Conservation (phyloP, 2,113 vertebrate genomes). For the Charadrius vociferus region DNA sequence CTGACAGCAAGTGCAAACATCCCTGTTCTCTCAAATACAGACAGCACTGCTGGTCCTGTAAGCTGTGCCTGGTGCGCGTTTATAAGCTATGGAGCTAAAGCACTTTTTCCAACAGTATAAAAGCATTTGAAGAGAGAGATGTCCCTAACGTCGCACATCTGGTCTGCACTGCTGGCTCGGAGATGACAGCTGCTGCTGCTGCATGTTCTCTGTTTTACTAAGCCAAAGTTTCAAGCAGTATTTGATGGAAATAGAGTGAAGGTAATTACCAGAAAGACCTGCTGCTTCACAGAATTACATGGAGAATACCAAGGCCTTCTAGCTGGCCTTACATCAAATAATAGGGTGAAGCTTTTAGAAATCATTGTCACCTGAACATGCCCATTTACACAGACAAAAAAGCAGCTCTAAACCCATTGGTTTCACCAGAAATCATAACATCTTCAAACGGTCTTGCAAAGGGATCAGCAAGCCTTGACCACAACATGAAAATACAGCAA, state of each 20-base stretch:
- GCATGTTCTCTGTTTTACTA: not conserved
- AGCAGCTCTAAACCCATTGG: not conserved
- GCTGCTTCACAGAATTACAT: not conserved
- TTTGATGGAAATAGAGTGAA: not conserved
- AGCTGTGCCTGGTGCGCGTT: not conserved
- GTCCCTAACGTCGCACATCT: not conserved
- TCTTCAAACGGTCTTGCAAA: not conserved
- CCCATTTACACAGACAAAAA: not conserved
- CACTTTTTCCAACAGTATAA: not conserved
- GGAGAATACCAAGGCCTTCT: not conserved
- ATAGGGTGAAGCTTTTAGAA: not conserved
- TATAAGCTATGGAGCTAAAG: not conserved
- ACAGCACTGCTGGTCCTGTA: not conserved
- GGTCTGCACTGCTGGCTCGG: not conserved
- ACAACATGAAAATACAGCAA: not conserved
- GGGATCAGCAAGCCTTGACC: not conserved
- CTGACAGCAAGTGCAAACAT: not conserved
- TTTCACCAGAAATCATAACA: not conserved
- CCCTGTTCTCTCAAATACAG: not conserved
- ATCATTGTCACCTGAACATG: not conserved
- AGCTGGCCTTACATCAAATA: not conserved
- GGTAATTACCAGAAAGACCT: not conserved
- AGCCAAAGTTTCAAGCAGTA: not conserved
- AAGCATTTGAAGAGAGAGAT: not conserved
- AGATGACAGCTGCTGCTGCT: not conserved